Evolutionary conservation across 2,113 vertebrate species (phyloP).

Genomic region (Tricholaema leucomelas): DNA sequence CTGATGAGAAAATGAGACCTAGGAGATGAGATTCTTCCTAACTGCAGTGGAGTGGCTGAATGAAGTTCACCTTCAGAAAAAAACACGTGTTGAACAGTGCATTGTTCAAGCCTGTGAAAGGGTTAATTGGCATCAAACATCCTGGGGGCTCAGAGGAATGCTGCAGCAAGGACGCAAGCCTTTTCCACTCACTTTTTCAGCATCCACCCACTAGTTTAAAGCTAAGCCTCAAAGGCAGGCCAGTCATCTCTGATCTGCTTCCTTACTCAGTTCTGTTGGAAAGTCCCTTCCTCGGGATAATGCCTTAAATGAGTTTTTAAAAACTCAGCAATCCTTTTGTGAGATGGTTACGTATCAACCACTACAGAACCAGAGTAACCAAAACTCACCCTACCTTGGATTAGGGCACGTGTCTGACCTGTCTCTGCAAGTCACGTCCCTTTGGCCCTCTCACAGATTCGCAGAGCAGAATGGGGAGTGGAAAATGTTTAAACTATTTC

Average conservation of each 20-base stretch:
- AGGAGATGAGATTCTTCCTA: not conserved
- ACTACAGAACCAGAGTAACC: not conserved
- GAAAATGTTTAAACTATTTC: not conserved
- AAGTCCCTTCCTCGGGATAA: not conserved
- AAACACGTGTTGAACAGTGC: not conserved
- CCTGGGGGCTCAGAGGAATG: not conserved
- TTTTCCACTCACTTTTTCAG: not conserved
- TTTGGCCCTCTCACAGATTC: not conserved
- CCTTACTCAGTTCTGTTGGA: not conserved
- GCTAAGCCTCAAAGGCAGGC: not conserved
- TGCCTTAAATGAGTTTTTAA: not conserved
- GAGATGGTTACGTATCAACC: not conserved
- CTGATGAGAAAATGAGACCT: constrained; percentile 50
- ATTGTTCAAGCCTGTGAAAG: not conserved
- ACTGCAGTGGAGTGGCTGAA: not conserved
- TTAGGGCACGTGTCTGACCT: not conserved
- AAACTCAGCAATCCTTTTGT: not conserved
- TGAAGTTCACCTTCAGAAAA: not conserved
- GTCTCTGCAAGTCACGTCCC: not conserved
- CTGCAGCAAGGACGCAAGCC: not conserved
- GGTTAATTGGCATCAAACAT: not conserved
- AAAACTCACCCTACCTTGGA: not conserved
- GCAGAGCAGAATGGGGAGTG: not conserved
- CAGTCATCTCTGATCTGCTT: not conserved
- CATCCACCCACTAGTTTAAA: not conserved